Evolutionary conservation across 2,888 invertebrate genomes (phyloP).

Genomic region (Melanargia galathea): DNA sequence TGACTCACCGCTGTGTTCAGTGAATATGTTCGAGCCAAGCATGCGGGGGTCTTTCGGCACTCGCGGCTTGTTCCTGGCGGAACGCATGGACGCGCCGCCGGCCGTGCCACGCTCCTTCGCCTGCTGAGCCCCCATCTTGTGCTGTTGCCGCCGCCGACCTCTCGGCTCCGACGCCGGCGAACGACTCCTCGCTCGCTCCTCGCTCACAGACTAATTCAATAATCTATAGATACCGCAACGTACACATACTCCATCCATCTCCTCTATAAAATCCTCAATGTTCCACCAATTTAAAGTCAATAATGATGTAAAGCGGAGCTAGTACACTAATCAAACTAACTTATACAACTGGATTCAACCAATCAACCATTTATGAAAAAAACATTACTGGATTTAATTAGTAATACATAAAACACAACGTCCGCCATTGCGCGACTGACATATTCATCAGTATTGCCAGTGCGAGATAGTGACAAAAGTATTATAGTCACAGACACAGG

Average conservation of each 20-base stretch:
- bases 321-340: conserved; percentile 24
- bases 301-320: conserved; percentile 24
- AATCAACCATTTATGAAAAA: conserved; percentile 46
- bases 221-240: conserved; percentile 56
- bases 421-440: conserved; percentile 70
- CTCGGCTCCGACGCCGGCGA: conserved; percentile 82
- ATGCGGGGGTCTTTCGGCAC: conserved; percentile 91
- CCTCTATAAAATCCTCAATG: conserved; percentile 35
- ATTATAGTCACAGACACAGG: no score
- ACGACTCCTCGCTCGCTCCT: conserved; percentile 43
- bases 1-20: conserved; percentile 95
- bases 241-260: conserved; percentile 58
- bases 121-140: conserved; percentile 95
- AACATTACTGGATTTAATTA: conserved; percentile 55
- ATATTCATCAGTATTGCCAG: no score
- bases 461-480: no score
- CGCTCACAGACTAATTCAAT: conserved; percentile 59
- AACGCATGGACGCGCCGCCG: conserved; percentile 87
- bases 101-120: conserved; percentile 93
- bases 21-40: conserved; percentile 95
- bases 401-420: conserved; percentile 64
- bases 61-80: conserved; percentile 88
- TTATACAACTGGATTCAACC: conserved; percentile 44
- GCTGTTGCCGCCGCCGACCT: conserved; percentile 79
- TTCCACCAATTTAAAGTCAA: conserved; percentile 30